Conservation (phyloP, 2,113 vertebrate genomes). For the Sinocyclocheilus rhinocerous region DNA sequence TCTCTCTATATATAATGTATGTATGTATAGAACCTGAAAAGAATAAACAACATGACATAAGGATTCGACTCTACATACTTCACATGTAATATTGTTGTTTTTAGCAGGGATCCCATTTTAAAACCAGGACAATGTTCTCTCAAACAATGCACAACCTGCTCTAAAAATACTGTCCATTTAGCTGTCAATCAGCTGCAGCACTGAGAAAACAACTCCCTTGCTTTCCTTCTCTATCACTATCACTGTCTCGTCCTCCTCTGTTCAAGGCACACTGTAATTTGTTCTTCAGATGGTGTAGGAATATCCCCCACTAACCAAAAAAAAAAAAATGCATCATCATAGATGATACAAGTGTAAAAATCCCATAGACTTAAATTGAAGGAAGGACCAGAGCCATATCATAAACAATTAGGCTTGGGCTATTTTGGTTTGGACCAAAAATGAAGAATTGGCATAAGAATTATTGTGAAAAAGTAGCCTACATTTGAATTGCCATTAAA, state of each 20-base stretch:
- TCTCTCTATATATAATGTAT: background rate
- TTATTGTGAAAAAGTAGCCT: background rate
- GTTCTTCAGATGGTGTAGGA: background rate
- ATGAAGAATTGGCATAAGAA: background rate
- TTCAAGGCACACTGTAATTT: background rate
- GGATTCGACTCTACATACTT: background rate
- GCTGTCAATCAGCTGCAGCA: slow-evolving; percentile 28
- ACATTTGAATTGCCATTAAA: too few relatives aligned
- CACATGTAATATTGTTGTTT: background rate
- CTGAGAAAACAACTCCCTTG: background rate
- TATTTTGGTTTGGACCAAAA: background rate
- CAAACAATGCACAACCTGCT: slow-evolving; percentile 1
- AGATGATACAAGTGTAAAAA: background rate
- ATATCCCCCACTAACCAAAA: background rate
- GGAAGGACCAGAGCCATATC: background rate
- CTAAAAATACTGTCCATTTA: slow-evolving; percentile 20
- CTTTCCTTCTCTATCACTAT: background rate
- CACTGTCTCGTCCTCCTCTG: background rate
- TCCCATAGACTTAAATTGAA: background rate
- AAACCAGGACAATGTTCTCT: background rate
- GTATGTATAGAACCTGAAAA: background rate
- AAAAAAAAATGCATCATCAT: background rate
- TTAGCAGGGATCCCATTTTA: background rate
- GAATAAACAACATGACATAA: background rate
- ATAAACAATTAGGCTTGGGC: background rate